A percentile compares a stretch with the other conserved stretches of the same genome.
These are phyloP conservation scores for Gonocerus acuteangulatus DNA, from an alignment of 2,888 invertebrate species.

Conservation along the genomic window DNA sequence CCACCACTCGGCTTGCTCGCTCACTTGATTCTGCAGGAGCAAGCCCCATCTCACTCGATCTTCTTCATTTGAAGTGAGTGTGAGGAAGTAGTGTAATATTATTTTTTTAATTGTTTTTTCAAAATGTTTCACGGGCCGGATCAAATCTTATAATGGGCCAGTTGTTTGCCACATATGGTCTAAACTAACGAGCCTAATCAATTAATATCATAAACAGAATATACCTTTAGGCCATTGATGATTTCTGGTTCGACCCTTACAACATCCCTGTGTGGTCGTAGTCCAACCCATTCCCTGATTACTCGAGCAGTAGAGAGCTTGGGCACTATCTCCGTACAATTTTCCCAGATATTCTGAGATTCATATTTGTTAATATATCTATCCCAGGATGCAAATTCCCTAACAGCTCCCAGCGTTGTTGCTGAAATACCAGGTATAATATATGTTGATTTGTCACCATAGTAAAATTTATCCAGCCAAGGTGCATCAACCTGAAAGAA, in stretches of 20 bases:
- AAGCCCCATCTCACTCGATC: too few species aligned
- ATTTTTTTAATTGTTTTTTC: too few species aligned
- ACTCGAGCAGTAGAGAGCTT: constrained; percentile 50
- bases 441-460: constrained; percentile 78
- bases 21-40: too few species aligned
- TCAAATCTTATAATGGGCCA: too few species aligned
- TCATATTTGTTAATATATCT: constrained; percentile 61
- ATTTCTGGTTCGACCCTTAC: constrained; percentile 64
- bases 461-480: constrained; percentile 83
- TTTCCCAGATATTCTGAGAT: constrained; percentile 64
- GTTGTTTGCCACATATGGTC: too few species aligned
- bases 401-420: constrained; percentile 76
- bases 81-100: too few species aligned
- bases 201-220: background rate
- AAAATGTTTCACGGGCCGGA: too few species aligned
- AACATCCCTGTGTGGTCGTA: constrained; percentile 71
- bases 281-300: constrained; percentile 61
- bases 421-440: constrained; percentile 67
- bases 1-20: too few species aligned
- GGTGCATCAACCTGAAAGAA: constrained; percentile 62
- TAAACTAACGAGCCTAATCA: too few species aligned
- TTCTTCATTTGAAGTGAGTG: too few species aligned
- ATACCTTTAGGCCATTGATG: constrained; percentile 35
- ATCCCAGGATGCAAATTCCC: constrained; percentile 74
- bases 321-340: constrained; percentile 70